phyloP scores from a whole-genome alignment of 1,140 invertebrate genomes.

The Portunus trituberculatus region DNA sequence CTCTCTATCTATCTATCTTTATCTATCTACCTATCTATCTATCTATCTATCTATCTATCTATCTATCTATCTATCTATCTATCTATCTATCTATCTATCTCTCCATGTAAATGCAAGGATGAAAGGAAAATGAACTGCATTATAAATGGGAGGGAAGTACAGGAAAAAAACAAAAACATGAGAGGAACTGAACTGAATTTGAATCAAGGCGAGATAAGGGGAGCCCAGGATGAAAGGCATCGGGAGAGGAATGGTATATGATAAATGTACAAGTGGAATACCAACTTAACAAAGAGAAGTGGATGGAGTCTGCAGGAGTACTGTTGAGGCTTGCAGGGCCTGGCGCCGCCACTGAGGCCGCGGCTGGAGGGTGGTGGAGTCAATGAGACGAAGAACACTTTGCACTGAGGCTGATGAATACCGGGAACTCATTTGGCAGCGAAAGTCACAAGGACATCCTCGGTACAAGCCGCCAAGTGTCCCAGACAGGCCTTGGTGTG shows the following conservation, averaged over 20 bases:
- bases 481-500: not conserved
- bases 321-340: not conserved
- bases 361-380: not conserved
- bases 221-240: not conserved
- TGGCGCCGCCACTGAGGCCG: not conserved
- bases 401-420: slow-evolving; percentile 16
- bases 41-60: slow-evolving; percentile 18
- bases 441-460: not conserved
- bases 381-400: slow-evolving; percentile 16
- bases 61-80: slow-evolving; percentile 32
- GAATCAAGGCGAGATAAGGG: not conserved
- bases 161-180: not conserved
- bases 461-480: not conserved
- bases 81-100: slow-evolving; percentile 29
- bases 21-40: slow-evolving; percentile 37
- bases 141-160: not conserved
- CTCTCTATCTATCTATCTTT: slow-evolving; percentile 37
- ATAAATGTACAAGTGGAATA: not conserved
- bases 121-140: not conserved
- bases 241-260: not conserved
- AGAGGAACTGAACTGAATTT: not conserved
- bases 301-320: not conserved
- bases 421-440: slow-evolving; percentile 26
- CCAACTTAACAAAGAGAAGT: slow-evolving; percentile 1
- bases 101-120: not conserved